Conservation (phyloP, 2,888 invertebrate genomes). For the Diabrotica balteata region DNA sequence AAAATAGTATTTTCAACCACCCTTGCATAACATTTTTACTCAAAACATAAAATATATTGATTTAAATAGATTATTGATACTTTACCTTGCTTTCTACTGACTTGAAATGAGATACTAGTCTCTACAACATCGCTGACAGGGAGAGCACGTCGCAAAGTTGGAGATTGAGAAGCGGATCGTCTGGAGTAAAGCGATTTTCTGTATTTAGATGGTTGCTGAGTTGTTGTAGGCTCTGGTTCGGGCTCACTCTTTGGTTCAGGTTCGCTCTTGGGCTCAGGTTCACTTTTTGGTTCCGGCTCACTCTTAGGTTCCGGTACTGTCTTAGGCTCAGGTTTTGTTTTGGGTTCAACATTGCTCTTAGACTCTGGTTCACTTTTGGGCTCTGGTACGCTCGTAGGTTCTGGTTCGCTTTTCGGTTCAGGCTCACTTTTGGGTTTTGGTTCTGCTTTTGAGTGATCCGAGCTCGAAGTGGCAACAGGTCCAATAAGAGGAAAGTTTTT, state of each 20-base stretch:
- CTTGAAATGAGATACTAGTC: constrained; percentile 79
- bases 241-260: constrained; percentile 53
- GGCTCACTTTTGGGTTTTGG: constrained; percentile 54
- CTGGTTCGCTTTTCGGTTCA: constrained; percentile 47
- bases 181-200: constrained; percentile 55
- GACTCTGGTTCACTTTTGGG: constrained; percentile 58
- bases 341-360: constrained; percentile 58
- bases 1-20: too few species aligned
- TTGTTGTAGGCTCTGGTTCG: constrained; percentile 52
- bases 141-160: constrained; percentile 32
- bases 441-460: constrained; percentile 33
- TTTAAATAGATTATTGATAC: neutral
- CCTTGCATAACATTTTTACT: too few species aligned
- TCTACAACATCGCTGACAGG: constrained; percentile 72
- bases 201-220: constrained; percentile 49
- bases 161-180: constrained; percentile 51
- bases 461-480: constrained; percentile 48
- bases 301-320: constrained; percentile 34
- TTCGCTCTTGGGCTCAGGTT: constrained; percentile 58
- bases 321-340: constrained; percentile 52
- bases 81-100: constrained; percentile 70
- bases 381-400: constrained; percentile 58
- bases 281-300: constrained; percentile 58
- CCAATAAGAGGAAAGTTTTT: constrained; percentile 79
- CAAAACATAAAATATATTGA: too few species aligned